phyloP scores from a whole-genome alignment of 2,113 vertebrate genomes.

The Eubucco bourcierii region DNA sequence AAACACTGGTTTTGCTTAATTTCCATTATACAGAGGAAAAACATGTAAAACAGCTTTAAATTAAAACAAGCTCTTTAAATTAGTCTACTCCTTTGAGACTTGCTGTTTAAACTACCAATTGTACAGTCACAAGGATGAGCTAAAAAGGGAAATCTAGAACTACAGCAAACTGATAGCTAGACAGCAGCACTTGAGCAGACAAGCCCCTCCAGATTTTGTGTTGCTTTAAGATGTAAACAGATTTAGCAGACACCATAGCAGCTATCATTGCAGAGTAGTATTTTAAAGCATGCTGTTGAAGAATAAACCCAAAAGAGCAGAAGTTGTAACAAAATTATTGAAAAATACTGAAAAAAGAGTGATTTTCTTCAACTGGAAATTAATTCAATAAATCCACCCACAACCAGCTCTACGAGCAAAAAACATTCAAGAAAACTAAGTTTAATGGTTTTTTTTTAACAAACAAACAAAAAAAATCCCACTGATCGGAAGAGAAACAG shows the following conservation, averaged over 20 bases:
- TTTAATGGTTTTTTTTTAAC: neutral
- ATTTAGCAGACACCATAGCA: neutral
- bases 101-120: neutral
- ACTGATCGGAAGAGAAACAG: neutral
- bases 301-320: neutral
- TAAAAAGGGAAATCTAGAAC: neutral
- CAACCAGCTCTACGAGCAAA: neutral
- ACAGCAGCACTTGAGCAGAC: neutral
- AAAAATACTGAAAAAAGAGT: neutral
- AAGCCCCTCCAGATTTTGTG: neutral
- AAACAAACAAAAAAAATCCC: neutral
- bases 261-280: neutral
- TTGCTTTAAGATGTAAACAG: neutral
- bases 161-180: neutral
- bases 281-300: neutral
- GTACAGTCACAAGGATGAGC: neutral
- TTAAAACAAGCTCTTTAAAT: slow-evolving; percentile 9
- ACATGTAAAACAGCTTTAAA: neutral
- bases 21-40: neutral
- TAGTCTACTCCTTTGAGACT: neutral
- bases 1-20: neutral
- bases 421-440: neutral
- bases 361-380: neutral
- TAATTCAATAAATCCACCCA: neutral
- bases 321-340: neutral